phyloP scores from a whole-genome alignment of 2,888 invertebrate species.

The Galerucella calmariensis region DNA sequence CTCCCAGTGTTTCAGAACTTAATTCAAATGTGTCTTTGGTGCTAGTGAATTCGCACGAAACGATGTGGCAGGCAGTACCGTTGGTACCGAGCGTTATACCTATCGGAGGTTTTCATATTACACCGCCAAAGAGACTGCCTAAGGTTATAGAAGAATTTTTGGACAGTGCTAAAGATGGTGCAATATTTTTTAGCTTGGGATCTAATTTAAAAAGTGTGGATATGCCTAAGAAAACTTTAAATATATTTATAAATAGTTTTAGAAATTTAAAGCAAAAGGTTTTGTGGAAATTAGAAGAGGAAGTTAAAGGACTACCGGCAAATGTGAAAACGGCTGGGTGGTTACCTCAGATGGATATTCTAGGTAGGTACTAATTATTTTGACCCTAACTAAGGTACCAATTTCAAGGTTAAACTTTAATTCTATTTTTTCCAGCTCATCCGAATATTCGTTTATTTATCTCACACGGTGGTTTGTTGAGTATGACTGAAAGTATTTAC shows the following conservation, averaged over 20 bases:
- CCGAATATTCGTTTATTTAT: constrained; percentile 48
- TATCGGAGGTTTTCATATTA: constrained; percentile 68
- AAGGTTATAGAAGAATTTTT: constrained; percentile 68
- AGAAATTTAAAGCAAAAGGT: constrained; percentile 74
- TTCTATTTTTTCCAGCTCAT: constrained; percentile 44
- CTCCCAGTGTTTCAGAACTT: constrained; percentile 44
- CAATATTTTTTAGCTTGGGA: constrained; percentile 82
- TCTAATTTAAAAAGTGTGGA: constrained; percentile 77
- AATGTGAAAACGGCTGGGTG: constrained; percentile 75
- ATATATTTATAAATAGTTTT: constrained; percentile 72
- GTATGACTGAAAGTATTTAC: constrained; percentile 49
- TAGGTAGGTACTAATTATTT: constrained; percentile 71
- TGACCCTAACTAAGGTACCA: no score
- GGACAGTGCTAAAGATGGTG: constrained; percentile 73
- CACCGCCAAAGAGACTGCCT: constrained; percentile 51
- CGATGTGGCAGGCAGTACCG: constrained; percentile 66
- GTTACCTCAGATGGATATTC: constrained; percentile 82
- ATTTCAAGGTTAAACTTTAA: not conserved
- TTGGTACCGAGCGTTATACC: constrained; percentile 69
- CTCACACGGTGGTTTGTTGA: constrained; percentile 50
- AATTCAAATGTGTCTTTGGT: constrained; percentile 53
- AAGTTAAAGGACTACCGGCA: constrained; percentile 68
- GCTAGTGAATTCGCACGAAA: constrained; percentile 64
- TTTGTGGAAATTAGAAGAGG: constrained; percentile 83
- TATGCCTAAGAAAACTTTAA: constrained; percentile 70